Percentiles rank a stretch among this genome's conserved stretches.
Evolutionary conservation across 2,797 vertebrate species (phyloP).

Genomic region (Oreochromis mossambicus): DNA sequence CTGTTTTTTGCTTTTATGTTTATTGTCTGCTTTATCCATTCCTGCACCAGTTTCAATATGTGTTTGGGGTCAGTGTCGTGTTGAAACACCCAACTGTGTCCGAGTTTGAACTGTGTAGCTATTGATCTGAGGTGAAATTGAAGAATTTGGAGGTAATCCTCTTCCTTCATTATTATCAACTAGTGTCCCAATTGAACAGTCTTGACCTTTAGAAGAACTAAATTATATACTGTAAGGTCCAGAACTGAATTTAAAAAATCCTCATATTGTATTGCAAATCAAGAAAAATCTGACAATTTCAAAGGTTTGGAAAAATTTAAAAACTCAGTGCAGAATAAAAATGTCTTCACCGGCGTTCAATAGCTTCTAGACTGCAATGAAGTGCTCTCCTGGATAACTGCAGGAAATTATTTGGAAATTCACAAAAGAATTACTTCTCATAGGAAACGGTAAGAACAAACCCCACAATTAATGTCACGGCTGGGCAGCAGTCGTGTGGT

Average conservation of each 20-base stretch:
- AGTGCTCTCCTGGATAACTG: fast-evolving
- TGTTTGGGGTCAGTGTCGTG: background rate
- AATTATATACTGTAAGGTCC: fast-evolving
- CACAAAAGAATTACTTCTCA: background rate
- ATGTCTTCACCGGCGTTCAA: background rate
- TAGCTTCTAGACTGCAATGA: background rate
- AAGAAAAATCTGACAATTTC: background rate
- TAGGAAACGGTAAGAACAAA: background rate
- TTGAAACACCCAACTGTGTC: background rate
- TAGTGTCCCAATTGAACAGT: background rate
- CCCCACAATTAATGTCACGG: background rate
- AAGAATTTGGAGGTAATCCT: background rate
- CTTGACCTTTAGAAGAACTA: background rate
- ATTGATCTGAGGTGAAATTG: background rate
- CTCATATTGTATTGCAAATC: background rate
- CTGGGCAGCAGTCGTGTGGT: too few relatives aligned
- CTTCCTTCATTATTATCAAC: background rate
- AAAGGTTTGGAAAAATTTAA: background rate
- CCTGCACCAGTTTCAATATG: background rate
- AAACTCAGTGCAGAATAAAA: background rate
- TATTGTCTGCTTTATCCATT: background rate
- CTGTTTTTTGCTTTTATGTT: background rate
- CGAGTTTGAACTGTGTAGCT: background rate
- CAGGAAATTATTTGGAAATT: background rate
- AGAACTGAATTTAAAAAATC: background rate